Conservation (phyloP, 2,113 vertebrate species). For the Chionomys nivalis region DNA sequence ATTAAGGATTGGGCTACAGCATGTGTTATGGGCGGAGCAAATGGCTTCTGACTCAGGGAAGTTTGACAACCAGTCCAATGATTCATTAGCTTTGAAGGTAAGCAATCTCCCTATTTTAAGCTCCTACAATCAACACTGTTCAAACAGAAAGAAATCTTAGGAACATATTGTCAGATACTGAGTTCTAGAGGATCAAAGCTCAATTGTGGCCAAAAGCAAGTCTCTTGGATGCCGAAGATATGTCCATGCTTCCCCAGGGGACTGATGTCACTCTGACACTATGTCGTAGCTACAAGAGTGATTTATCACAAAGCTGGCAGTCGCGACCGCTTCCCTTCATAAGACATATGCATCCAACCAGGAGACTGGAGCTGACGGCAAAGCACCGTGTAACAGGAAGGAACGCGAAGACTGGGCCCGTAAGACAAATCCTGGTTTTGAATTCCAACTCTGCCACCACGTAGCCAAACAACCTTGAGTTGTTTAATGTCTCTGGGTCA, state of each 20-base stretch:
- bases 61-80: background rate
- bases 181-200: background rate
- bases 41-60: background rate
- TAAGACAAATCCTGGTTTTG: background rate
- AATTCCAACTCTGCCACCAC: background rate
- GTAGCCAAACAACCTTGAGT: background rate
- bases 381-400: background rate
- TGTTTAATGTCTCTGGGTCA: background rate
- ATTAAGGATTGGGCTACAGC: background rate
- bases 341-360: background rate
- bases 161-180: background rate
- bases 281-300: background rate
- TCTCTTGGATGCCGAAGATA: background rate
- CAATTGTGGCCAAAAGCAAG: background rate
- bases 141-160: background rate
- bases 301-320: background rate
- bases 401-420: background rate
- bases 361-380: background rate
- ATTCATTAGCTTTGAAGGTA: background rate
- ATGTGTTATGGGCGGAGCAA: background rate
- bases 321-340: background rate
- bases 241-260: background rate
- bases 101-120: background rate
- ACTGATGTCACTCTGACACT: background rate
- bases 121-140: background rate